Percentiles rank a stretch among this genome's conserved stretches.
Conservation (phyloP, 1,140 invertebrate species). For the Aleiodes sp. region DNA sequence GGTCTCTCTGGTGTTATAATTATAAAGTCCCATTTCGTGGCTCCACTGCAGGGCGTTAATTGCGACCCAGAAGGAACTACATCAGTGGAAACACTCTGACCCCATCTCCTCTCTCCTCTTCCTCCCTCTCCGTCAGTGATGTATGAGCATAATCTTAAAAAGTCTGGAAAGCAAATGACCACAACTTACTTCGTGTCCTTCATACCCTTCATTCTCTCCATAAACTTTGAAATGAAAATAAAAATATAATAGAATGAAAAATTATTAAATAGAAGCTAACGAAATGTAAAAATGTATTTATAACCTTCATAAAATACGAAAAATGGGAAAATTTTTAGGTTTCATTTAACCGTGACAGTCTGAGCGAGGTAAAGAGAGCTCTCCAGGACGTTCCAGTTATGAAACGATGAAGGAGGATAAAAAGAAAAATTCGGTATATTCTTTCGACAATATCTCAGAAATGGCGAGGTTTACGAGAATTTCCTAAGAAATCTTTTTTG, state of each 20-base stretch:
- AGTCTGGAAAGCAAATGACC: conserved; percentile 7
- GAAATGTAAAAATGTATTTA: conserved; percentile 5
- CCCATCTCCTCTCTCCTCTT: not conserved
- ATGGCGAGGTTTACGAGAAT: too few relatives aligned
- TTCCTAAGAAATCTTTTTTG: too few relatives aligned
- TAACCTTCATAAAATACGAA: too few relatives aligned
- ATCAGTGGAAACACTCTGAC: not conserved
- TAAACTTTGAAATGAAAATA: not conserved
- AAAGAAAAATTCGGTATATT: too few relatives aligned
- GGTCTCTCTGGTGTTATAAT: conserved; percentile 25
- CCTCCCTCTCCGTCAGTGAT: not conserved
- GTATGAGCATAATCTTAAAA: not conserved
- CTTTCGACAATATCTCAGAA: too few relatives aligned
- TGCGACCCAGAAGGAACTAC: conserved; percentile 25
- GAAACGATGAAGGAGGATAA: too few relatives aligned
- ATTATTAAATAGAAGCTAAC: not conserved
- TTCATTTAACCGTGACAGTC: too few relatives aligned
- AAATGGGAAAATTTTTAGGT: too few relatives aligned
- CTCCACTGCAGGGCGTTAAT: conserved; percentile 32
- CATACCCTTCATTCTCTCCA: not conserved
- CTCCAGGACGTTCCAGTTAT: too few relatives aligned
- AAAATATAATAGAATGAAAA: not conserved
- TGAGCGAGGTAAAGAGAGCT: too few relatives aligned
- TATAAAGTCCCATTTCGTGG: conserved; percentile 34
- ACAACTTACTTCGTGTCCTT: not conserved